phyloP scores from a whole-genome alignment of 2,888 invertebrate species.

The Nymphalis c-album region DNA sequence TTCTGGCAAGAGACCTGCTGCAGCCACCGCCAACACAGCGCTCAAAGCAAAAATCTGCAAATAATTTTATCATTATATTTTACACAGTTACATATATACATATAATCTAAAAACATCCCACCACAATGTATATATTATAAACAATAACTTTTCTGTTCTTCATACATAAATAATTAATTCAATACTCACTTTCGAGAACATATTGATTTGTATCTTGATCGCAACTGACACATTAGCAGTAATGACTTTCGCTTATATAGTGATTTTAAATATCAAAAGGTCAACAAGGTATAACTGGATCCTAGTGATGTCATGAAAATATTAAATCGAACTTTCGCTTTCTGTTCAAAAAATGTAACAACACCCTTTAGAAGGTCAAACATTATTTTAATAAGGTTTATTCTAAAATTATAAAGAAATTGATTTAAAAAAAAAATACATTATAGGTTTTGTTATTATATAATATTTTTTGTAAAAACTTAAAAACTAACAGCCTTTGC shows the following conservation, averaged over 20 bases:
- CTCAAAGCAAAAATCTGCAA: slow-evolving; percentile 47
- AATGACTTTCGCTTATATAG: slow-evolving; percentile 61
- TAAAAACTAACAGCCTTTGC: too few relatives aligned
- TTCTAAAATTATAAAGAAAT: too few relatives aligned
- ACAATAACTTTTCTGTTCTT: neutral
- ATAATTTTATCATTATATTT: neutral
- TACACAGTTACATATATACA: too few relatives aligned
- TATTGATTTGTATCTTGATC: slow-evolving; percentile 42
- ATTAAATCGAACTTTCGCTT: neutral
- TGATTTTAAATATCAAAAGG: slow-evolving; percentile 45
- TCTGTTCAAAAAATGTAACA: neutral
- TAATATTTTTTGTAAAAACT: too few relatives aligned
- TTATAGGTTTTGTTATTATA: too few relatives aligned
- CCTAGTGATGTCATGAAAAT: slow-evolving; percentile 4
- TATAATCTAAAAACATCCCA: too few relatives aligned
- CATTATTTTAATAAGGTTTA: too few relatives aligned
- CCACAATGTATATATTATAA: too few relatives aligned
- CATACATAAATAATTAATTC: neutral
- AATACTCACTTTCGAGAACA: slow-evolving; percentile 70
- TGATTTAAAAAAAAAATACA: too few relatives aligned
- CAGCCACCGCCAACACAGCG: slow-evolving; percentile 67
- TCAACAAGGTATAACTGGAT: slow-evolving; percentile 24
- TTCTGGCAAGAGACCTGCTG: slow-evolving; percentile 61
- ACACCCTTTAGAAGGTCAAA: too few relatives aligned
- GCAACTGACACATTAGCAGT: slow-evolving; percentile 60